Conservation (phyloP, 2,888 invertebrate genomes). For the Leucophenga maculata region DNA sequence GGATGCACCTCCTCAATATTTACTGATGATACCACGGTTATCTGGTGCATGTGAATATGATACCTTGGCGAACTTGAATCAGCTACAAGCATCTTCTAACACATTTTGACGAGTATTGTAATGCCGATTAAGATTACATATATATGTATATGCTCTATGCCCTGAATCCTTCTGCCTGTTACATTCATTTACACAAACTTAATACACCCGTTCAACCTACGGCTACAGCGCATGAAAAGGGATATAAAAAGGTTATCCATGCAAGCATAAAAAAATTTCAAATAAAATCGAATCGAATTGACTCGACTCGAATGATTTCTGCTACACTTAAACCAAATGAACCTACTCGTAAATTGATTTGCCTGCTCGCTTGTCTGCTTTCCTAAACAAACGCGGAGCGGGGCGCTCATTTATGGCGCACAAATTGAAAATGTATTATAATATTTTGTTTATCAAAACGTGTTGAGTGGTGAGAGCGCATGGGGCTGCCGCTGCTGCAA, state of each 20-base stretch:
- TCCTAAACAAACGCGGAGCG: not conserved
- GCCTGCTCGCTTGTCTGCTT: not conserved
- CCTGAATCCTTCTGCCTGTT: too few species aligned
- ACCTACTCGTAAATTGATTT: constrained; percentile 19
- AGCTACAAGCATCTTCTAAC: too few species aligned
- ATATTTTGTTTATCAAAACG: constrained; percentile 45
- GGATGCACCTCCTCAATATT: too few species aligned
- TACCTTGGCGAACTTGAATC: too few species aligned
- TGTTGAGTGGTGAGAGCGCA: constrained; percentile 45
- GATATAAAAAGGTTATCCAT: constrained; percentile 16
- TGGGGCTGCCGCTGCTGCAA: constrained; percentile 42
- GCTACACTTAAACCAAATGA: constrained; percentile 42
- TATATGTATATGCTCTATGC: too few species aligned
- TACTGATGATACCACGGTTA: too few species aligned
- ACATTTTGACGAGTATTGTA: too few species aligned
- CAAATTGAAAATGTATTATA: constrained; percentile 66
- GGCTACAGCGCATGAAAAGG: constrained; percentile 11
- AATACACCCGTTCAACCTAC: too few species aligned
- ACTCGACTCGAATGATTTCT: constrained; percentile 45
- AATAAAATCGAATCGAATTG: constrained; percentile 39
- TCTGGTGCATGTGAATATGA: too few species aligned
- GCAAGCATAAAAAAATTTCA: constrained; percentile 52
- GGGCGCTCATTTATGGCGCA: constrained; percentile 44
- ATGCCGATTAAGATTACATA: too few species aligned
- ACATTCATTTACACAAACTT: not conserved